Evolutionary conservation across 2,113 vertebrate genomes (phyloP).

Genomic region (Ciconia maguari): DNA sequence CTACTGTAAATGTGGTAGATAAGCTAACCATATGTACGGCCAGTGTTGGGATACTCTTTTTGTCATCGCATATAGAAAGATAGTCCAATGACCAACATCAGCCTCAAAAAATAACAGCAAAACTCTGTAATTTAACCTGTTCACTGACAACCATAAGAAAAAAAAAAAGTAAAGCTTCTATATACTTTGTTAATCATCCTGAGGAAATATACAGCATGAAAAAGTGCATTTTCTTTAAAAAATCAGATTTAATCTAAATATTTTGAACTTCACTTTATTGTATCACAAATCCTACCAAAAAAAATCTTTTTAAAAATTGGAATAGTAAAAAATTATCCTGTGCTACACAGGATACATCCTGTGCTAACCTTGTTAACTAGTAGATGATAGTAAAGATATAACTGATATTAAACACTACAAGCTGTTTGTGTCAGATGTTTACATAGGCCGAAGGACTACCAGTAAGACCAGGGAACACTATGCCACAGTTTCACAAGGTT

Average conservation of each 20-base stretch:
- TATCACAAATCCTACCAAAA: background rate
- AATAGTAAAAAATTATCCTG: background rate
- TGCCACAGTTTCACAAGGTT: background rate
- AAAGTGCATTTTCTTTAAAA: background rate
- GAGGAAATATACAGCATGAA: background rate
- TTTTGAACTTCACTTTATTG: background rate
- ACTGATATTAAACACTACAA: background rate
- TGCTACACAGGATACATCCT: background rate
- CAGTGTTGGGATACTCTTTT: background rate
- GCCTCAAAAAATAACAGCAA: constrained; percentile 15
- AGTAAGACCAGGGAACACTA: background rate
- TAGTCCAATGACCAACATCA: background rate
- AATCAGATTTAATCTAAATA: background rate
- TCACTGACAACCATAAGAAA: background rate
- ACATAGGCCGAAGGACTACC: background rate
- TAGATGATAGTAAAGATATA: background rate
- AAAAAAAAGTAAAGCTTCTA: background rate
- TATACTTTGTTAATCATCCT: background rate
- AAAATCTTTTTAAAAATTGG: background rate
- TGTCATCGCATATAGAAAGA: constrained; percentile 10
- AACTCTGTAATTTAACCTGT: background rate
- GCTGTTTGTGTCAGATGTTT: background rate
- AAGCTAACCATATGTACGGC: background rate
- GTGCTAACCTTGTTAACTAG: background rate
- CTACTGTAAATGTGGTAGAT: constrained; percentile 19